Evolutionary conservation across 2,888 invertebrate genomes (phyloP), one percentile per base, ranked within the genome.

Genomic region (Andrena trimmerana): DNA sequence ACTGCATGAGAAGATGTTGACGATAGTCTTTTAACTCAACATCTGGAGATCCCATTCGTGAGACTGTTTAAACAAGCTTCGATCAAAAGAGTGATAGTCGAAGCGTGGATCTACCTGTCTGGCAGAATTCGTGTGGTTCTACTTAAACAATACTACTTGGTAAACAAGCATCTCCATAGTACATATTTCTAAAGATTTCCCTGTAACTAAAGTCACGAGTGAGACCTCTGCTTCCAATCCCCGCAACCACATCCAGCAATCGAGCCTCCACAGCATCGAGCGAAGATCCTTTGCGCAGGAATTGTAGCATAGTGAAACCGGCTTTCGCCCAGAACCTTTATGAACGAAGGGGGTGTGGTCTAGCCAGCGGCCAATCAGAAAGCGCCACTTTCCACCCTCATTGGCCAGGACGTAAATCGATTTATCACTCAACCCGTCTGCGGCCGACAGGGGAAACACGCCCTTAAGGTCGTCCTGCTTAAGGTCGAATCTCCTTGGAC

Each of bases 371-470:
- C 94, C 94, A 94, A 94, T 94, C 91, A 89, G 89, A 89, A 84
- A 77, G 86, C 92, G 87, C 90, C 89, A 92, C 92, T 92, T 92
- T 82, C 88, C 81, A 79, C 85, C 88, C 90, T 93, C 92, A 94
- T 94, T 94, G 94, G 94, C 93, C 87, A 87, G 86, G 74, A 86
- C 88, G 88, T 85, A 92, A 93, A 94, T 94, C 94, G 94, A 94
- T 94, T 94, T 93, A 93, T 90, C 91, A 92, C 91, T 92, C 87
- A 90, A 89, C 90, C 92, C 91, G 88, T 78, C 71, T 63, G 77
- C 82, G 78, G 75, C 52, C 80, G 85, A 78, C 75, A 81, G 69
- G 89, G 91, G 91, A 93, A 88, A 90, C 88, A 89, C 89, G 88
- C 86, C 92, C 91, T 91, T 92, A 90, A 83, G 77, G 75, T 81